Conservation (phyloP, 2,113 vertebrate species). For the Porphyrio hochstetteri region DNA sequence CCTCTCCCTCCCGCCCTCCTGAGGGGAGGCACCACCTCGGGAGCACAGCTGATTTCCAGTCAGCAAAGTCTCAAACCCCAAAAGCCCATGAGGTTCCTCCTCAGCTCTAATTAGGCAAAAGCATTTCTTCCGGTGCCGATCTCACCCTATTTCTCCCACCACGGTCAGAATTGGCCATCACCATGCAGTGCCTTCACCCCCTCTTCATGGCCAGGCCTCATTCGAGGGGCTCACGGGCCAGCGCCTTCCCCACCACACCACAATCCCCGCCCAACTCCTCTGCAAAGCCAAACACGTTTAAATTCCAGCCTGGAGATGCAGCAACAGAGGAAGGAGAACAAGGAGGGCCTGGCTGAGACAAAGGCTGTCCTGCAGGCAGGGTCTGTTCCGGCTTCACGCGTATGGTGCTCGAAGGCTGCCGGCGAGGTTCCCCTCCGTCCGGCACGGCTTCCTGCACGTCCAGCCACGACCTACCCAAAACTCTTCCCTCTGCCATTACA, state of each 20-base stretch:
- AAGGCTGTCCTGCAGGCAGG: neutral
- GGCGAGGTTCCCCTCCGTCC: neutral
- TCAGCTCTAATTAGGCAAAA: accelerated
- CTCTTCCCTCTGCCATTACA: neutral
- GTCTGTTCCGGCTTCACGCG: neutral
- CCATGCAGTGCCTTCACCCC: neutral
- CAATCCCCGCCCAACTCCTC: neutral
- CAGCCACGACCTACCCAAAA: neutral
- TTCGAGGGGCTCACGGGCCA: neutral
- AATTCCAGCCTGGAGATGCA: neutral
- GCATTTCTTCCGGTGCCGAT: neutral
- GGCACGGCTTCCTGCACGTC: neutral
- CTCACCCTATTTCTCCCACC: neutral
- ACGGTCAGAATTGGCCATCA: accelerated
- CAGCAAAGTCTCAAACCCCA: neutral
- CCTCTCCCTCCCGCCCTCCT: neutral
- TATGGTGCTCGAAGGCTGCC: accelerated
- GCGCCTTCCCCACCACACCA: neutral
- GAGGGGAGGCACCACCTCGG: neutral
- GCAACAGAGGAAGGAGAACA: too few species aligned
- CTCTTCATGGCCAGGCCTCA: neutral
- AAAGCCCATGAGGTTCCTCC: neutral
- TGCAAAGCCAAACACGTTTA: neutral
- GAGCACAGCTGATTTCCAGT: accelerated
- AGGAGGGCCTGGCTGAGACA: neutral